phyloP scores from a whole-genome alignment of 2,888 invertebrate genomes.

The Halictus quadricinctus region DNA sequence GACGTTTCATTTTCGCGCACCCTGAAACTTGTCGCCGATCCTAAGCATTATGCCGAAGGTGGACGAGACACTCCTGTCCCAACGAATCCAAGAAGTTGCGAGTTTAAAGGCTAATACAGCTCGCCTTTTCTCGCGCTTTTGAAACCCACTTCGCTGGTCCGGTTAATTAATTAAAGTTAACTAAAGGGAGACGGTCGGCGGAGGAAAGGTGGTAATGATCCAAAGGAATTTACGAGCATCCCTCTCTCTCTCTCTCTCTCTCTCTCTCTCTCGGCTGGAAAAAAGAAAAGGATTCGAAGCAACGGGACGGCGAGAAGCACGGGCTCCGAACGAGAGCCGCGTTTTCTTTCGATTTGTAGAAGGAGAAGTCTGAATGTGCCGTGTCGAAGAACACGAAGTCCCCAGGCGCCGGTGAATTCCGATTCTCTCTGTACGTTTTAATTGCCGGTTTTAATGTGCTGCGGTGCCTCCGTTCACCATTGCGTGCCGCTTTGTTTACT shows the following conservation, averaged over 20 bases:
- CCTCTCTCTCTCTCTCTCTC: too few species aligned
- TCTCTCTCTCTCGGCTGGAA: not conserved
- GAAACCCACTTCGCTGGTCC: not conserved
- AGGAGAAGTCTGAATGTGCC: not conserved
- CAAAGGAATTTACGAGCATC: slow-evolving; percentile 49
- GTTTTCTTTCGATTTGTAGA: slow-evolving; percentile 37
- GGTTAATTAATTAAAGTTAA: slow-evolving; percentile 49
- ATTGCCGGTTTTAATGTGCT: slow-evolving; percentile 72
- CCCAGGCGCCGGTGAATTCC: slow-evolving; percentile 55
- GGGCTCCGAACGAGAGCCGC: not conserved
- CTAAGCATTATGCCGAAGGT: not conserved
- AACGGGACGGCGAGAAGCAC: slow-evolving; percentile 11
- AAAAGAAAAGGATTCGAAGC: slow-evolving; percentile 44
- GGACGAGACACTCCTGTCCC: not conserved
- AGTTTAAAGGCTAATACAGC: slow-evolving; percentile 19
- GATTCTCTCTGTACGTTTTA: slow-evolving; percentile 69
- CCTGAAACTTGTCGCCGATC: not conserved
- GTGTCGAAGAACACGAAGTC: slow-evolving; percentile 37
- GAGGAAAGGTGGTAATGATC: slow-evolving; percentile 21
- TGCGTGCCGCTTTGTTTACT: slow-evolving; percentile 15
- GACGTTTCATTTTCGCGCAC: not conserved
- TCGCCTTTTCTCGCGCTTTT: slow-evolving; percentile 4
- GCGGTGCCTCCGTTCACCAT: slow-evolving; percentile 24
- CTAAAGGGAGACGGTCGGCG: slow-evolving; percentile 11
- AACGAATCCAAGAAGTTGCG: slow-evolving; percentile 16